Evolutionary conservation across 2,113 vertebrate genomes (phyloP).

Genomic region (Trichechus manatus): DNA sequence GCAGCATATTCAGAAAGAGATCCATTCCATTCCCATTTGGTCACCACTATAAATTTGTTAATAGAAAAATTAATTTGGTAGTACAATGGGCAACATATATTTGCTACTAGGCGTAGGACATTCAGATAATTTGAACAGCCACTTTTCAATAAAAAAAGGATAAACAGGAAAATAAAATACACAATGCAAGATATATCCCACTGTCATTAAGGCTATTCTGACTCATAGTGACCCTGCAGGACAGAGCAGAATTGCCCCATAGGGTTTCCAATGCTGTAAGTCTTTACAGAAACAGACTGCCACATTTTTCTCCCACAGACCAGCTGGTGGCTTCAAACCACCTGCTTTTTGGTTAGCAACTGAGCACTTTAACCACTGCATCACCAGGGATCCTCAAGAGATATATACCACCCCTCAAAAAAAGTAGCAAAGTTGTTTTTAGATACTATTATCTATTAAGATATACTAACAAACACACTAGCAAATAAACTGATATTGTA

Average conservation of each 20-base stretch:
- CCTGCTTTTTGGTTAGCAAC: too few species aligned
- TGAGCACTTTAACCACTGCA: too few species aligned
- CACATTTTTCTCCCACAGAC: too few species aligned
- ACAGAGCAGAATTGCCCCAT: too few species aligned
- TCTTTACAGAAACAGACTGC: too few species aligned
- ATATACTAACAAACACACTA: neutral
- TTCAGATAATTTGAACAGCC: neutral
- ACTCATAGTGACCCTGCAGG: too few species aligned
- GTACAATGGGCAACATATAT: neutral
- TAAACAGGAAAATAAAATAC: neutral
- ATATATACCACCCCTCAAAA: neutral
- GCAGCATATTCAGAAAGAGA: neutral
- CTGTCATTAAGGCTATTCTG: too few species aligned
- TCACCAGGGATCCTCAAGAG: too few species aligned
- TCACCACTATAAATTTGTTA: neutral
- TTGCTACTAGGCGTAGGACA: neutral
- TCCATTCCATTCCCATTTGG: neutral
- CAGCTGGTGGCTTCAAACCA: too few species aligned
- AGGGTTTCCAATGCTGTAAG: too few species aligned
- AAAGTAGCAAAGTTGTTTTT: neutral
- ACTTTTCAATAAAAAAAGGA: neutral
- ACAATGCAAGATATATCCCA: neutral
- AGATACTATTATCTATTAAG: neutral
- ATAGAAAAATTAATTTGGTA: neutral
- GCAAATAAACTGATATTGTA: neutral